Base-by-base conservation (phyloP, 2,797 vertebrate genomes). In the Poliocrania exsul region DNA sequence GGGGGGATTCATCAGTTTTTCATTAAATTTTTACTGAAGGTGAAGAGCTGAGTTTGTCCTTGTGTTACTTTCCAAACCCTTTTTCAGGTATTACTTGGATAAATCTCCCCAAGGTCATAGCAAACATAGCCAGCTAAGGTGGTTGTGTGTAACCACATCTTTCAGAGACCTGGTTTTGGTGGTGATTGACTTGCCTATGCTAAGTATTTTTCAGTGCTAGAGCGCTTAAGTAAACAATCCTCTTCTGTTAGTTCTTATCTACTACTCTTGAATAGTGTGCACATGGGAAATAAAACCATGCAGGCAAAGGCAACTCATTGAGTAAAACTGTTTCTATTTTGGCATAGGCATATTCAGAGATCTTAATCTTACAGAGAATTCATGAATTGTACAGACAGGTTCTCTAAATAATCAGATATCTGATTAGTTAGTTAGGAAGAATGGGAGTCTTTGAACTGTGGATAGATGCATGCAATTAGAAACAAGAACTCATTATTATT, bases 401-500 rank as follows among this genome's bases (percentile, higher is more conserved):
- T 88, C 57, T 87, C 21, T 77, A 88, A 93, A 93, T 83, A 74
- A 71, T 65, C 42, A 67, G 20, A 56, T 79, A 72, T 28, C 62
- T 86, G n/a, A n/a, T n/a, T n/a, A n/a, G 54, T 70, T 90, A 92
- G 89, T 81, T 62, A 77, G 65, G 38, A 92, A 84, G 70, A 95
- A 90, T 91, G 69, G 74, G 54, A 74, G 64, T 86, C 70, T 83
- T 93, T 88, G 92, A 92, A 82, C 69, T 94, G 72, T 72, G 77
- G 84, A 72, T n/a, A 94, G 57, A 84, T 86, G 77, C 24, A 88
- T 60, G 69, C 37, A 82, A 86, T 95, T 93, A 95, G 91, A 58
- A 94, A 81, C n/a, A 58, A 62, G 78, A 77, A 42, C n/a, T 46
- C 62, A 86, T 93, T 81, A 58, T 90, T 95, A 95, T 89, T 81